Base-by-base conservation (phyloP, 2,888 invertebrate genomes). In the Stratiomys singularior region DNA sequence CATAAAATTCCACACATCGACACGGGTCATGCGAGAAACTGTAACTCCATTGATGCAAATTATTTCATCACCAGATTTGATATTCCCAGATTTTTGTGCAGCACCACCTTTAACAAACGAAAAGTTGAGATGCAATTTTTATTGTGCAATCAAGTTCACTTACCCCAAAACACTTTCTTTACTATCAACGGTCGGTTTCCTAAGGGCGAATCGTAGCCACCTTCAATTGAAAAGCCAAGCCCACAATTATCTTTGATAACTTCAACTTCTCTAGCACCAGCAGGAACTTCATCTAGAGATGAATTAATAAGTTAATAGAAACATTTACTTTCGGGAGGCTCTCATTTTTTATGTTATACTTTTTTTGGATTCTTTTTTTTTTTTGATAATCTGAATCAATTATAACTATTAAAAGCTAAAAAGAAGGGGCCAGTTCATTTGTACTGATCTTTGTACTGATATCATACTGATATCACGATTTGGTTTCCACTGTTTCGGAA, bases 141-240 rank as follows among this genome's bases (percentile, higher is more conserved):
- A 46, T n/a, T n/a, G n/a, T n/a, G n/a, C n/a, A n/a, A n/a, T n/a
- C n/a, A n/a, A n/a, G n/a, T n/a, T n/a, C n/a, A 84, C 87, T 85
- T 87, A 97, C 97, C 97, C 89, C 95, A 95, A 85, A 97, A 98
- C 82, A 98, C 93, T 89, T 97, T 96, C 88, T 97, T 97, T 83
- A 98, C 92, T 76, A 93, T 91, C 80, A 98, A 90, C 66, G 97
- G 96, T 83, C 92, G 90, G 87, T 97, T 96, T 27, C 98, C 98
- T 79, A 92, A 89, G 5, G 96, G 96, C 27, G 97, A 97, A 86
- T 95, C 96, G 81, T 93, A 92, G 69, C 98, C 98, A 76, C 98
- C 98, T 84, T 97, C 97, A 81, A 98, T 91, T 83, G 97, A 96
- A 87, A 98, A 97, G 72, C 98, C 98, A 77, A 98, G 90, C 4